These are phyloP conservation scores for Notolabrus celidotus DNA, from an alignment of 2,797 vertebrate genomes.

Conservation along the genomic window DNA sequence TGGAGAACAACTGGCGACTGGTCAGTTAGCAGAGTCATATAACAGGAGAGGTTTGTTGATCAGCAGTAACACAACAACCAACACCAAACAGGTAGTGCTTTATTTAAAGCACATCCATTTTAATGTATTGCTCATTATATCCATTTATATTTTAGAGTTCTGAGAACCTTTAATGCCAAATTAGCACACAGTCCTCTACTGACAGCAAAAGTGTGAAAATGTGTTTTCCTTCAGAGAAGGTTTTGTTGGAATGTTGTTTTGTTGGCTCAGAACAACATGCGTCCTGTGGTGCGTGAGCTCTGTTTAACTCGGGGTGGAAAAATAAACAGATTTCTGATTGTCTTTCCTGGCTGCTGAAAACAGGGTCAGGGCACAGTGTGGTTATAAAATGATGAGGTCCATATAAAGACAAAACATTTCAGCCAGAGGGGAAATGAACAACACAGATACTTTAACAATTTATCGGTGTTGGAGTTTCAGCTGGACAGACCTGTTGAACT, in stretches of 20 bases:
- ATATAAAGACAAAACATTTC: slow-evolving; percentile 40
- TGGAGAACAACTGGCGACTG: too few species aligned
- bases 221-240: slow-evolving; percentile 17
- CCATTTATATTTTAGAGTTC: neutral
- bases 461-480: too few species aligned
- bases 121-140: neutral
- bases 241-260: slow-evolving; percentile 6
- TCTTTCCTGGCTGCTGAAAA: slow-evolving; percentile 38
- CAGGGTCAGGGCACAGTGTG: slow-evolving; percentile 6
- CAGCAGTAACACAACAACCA: neutral
- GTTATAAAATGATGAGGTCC: slow-evolving; percentile 19
- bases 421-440: slow-evolving; percentile 13
- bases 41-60: too few species aligned
- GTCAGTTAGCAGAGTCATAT: too few species aligned
- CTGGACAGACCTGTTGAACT: too few species aligned
- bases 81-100: neutral
- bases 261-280: slow-evolving; percentile 21
- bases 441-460: too few species aligned
- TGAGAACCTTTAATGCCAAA: neutral
- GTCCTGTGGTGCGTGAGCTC: slow-evolving; percentile 34
- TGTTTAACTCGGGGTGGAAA: slow-evolving; percentile 39
- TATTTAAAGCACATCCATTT: neutral
- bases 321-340: slow-evolving; percentile 54
- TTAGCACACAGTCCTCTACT: too few species aligned
- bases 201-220: neutral